Percentiles rank a stretch among this genome's conserved stretches.
phyloP scores from a whole-genome alignment of 2,797 vertebrate genomes.

The Falco concolor region DNA sequence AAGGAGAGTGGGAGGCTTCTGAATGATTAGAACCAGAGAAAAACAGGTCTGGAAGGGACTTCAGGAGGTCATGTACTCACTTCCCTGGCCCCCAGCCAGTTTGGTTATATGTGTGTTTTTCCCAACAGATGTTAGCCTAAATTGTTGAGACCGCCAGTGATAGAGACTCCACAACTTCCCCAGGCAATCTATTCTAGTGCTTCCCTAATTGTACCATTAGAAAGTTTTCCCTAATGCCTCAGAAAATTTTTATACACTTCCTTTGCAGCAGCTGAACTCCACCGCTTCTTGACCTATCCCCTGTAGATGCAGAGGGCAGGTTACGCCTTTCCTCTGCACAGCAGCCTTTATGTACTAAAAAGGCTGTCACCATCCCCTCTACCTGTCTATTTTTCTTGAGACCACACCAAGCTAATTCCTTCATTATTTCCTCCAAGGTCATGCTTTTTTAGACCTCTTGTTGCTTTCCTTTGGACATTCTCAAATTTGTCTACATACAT shows the following conservation, averaged over 20 bases:
- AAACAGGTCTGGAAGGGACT: conserved; percentile 27
- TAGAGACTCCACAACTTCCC: conserved; percentile 41
- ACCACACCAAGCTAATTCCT: conserved; percentile 20
- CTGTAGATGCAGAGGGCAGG: conserved; percentile 42
- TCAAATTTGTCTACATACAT: background rate
- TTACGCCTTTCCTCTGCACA: conserved; percentile 15
- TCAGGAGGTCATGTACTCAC: conserved; percentile 40
- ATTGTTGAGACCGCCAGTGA: conserved; percentile 8
- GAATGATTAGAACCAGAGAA: conserved; percentile 19
- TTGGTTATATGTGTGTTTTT: background rate
- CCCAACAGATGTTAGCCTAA: conserved; percentile 52
- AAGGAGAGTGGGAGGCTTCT: background rate
- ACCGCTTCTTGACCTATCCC: conserved; percentile 49
- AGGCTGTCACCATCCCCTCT: background rate
- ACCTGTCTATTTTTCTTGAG: background rate
- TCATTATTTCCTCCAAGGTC: conserved; percentile 37
- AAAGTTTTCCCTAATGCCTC: conserved; percentile 63
- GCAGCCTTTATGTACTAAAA: conserved; percentile 10
- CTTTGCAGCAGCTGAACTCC: conserved; percentile 46
- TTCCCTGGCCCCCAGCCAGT: conserved; percentile 48
- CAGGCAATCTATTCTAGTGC: conserved; percentile 49
- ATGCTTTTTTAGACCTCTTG: conserved; percentile 25
- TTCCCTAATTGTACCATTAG: conserved; percentile 60
- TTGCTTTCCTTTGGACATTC: conserved; percentile 16
- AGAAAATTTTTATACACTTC: conserved; percentile 61